Conservation (phyloP, 2,888 invertebrate genomes). For the Corbicula japonica region DNA sequence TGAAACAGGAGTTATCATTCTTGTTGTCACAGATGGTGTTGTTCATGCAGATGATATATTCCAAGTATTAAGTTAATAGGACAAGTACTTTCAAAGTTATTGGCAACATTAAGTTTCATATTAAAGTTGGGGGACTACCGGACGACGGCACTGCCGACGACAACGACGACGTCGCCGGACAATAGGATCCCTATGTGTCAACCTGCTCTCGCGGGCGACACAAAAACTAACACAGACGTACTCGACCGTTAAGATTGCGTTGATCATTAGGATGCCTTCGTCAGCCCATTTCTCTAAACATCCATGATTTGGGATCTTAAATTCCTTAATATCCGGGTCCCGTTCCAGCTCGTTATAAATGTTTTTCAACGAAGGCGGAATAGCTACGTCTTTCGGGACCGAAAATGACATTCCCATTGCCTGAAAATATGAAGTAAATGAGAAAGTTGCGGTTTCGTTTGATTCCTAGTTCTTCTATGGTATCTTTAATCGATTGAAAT, state of each 20-base stretch:
- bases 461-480: neutral
- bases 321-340: slow-evolving; percentile 87
- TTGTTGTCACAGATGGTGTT: too few species aligned
- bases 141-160: too few species aligned
- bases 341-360: slow-evolving; percentile 87
- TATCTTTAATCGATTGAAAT: neutral
- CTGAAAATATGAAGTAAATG: slow-evolving; percentile 62
- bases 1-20: too few species aligned
- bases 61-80: too few species aligned
- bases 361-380: slow-evolving; percentile 83
- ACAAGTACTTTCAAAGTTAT: too few species aligned
- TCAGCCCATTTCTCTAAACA: slow-evolving; percentile 82
- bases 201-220: too few species aligned
- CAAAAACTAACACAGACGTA: slow-evolving; percentile 72
- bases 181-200: too few species aligned
- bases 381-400: slow-evolving; percentile 74
- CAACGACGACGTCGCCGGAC: too few species aligned
- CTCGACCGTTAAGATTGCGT: slow-evolving; percentile 84
- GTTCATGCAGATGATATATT: too few species aligned
- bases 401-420: slow-evolving; percentile 85
- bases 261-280: slow-evolving; percentile 82
- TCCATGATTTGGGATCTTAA: slow-evolving; percentile 79
- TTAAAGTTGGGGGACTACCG: too few species aligned
- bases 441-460: neutral
- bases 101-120: too few species aligned